phyloP scores from a whole-genome alignment of 2,888 invertebrate species.

The Synergus laeviventris region DNA sequence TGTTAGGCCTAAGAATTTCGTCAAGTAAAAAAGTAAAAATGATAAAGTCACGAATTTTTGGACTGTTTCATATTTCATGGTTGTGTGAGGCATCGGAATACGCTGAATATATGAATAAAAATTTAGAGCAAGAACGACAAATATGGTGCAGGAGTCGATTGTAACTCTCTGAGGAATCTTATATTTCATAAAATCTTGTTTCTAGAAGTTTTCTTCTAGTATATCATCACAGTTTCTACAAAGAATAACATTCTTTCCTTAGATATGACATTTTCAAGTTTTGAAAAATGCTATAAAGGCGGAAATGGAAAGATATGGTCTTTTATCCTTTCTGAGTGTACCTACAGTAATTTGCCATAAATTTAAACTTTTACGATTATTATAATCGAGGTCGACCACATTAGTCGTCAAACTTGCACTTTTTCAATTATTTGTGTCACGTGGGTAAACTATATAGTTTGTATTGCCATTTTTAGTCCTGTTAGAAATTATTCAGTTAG shows the following conservation, averaged over 20 bases:
- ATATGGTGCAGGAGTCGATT: constrained; percentile 35
- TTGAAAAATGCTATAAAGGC: neutral
- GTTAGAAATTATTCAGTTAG: constrained; percentile 1
- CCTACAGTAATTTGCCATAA: neutral
- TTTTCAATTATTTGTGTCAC: neutral
- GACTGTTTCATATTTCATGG: constrained; percentile 36
- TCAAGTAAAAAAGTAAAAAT: neutral
- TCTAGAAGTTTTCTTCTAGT: constrained; percentile 27
- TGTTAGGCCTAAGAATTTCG: neutral
- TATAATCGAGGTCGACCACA: neutral
- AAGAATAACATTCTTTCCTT: constrained; percentile 4
- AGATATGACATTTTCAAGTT: neutral
- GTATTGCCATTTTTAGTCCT: neutral
- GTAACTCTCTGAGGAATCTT: constrained; percentile 35
- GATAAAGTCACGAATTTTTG: neutral
- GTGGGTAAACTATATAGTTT: neutral
- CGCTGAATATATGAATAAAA: constrained; percentile 38
- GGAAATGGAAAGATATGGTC: neutral
- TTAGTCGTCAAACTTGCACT: neutral
- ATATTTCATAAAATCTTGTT: constrained; percentile 12
- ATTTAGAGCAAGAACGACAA: constrained; percentile 32
- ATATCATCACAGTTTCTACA: constrained; percentile 19
- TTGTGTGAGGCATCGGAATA: constrained; percentile 19
- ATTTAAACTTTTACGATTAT: neutral
- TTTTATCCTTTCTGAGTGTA: neutral